Evolutionary conservation across 1,140 invertebrate genomes (phyloP).

Genomic region (Arctopsyche grandis): DNA sequence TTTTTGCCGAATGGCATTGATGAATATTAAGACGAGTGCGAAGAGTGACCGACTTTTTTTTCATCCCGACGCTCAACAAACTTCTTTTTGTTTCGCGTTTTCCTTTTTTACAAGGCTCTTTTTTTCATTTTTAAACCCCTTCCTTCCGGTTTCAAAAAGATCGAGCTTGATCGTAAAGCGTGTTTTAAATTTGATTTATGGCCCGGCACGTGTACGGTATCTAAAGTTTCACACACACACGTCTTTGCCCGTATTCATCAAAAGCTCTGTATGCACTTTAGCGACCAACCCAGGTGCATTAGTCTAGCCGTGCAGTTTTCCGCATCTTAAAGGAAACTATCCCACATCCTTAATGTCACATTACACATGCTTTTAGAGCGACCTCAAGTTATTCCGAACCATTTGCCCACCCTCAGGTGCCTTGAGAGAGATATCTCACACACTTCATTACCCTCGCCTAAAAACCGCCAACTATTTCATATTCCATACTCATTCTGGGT

Average conservation of each 20-base stretch:
- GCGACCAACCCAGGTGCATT: constrained; percentile 16
- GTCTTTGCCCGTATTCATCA: constrained; percentile 10
- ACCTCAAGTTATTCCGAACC: constrained; percentile 9
- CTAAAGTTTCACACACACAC: background rate
- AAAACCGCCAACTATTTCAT: background rate
- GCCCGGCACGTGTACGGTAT: background rate
- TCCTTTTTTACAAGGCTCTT: too few relatives aligned
- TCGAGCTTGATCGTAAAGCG: constrained; percentile 2
- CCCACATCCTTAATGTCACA: constrained; percentile 15
- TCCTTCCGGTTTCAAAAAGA: background rate
- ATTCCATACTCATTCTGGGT: too few relatives aligned
- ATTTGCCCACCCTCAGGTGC: background rate
- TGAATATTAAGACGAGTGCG: background rate
- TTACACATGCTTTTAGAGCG: constrained; percentile 1
- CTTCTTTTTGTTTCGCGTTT: too few relatives aligned
- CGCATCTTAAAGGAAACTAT: background rate
- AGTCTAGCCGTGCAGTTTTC: background rate
- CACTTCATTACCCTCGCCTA: background rate
- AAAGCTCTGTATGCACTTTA: constrained; percentile 14
- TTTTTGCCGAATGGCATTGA: constrained; percentile 3
- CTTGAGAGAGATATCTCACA: background rate
- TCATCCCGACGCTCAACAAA: background rate
- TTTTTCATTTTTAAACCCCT: background rate
- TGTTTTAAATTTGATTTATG: constrained; percentile 18
- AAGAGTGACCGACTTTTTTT: constrained; percentile 4